Base-by-base conservation (phyloP, 2,888 invertebrate genomes). In the Lomographa bimaculata region DNA sequence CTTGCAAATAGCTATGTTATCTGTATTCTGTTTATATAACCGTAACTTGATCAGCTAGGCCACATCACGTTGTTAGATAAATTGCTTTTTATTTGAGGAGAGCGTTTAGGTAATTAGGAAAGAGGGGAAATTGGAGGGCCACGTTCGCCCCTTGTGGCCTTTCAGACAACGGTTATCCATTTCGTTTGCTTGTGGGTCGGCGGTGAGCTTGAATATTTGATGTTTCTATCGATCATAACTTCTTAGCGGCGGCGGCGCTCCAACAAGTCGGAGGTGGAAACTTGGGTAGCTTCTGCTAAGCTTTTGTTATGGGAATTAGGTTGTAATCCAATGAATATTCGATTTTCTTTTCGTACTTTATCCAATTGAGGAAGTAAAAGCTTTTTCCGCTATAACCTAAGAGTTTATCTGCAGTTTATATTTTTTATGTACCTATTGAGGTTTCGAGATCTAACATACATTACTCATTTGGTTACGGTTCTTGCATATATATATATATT, bases 191-290 rank as follows among this genome's bases (percentile, higher is more conserved):
- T 66, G 69, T 63, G 70, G 75, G 76, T 64, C 71, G 75, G 64
- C 64, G 61, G 63, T 60, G 57, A 63, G 65, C 68, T 65, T 86
- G 76, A 87, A 87, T 87, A 86, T 86, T 87, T 87, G 76, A 87
- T 87, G 82, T 50, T 69, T 56, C 74, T 83, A 87, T 87, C 85
- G 86, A 87, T 86, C 80, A 87, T 86, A 81, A 83, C 74, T 83
- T 79, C 79, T 82, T 81, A 76, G 75, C 66, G 62, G 64, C 24
- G 32, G 65, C 65, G 62, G 64, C 24, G 32, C 46, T 60, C 54
- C 48, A 49, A 47, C 49, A 59, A 46, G 54, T 53, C 35, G n/a
- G 25, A 26, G 27, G 30, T 23, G 2, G 10, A 8, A 35, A 36
- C 26, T 25, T 25, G 8, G 20, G 10, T 1, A 34, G 7, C n/a